Conservation (phyloP, 2,888 invertebrate species). For the Trissolcus japonicus region DNA sequence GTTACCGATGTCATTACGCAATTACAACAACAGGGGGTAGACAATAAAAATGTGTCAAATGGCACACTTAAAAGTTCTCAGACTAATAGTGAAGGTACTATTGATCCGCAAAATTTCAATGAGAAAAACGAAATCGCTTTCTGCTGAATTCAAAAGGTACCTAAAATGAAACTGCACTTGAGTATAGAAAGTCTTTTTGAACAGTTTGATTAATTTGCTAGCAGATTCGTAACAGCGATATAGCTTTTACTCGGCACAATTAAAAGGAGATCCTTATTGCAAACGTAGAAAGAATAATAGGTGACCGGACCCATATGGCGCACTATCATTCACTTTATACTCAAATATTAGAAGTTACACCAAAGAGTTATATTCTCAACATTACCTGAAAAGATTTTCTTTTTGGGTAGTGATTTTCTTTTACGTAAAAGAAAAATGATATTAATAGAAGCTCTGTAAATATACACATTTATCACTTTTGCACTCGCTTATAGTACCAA, state of each 20-base stretch:
- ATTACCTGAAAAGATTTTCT: no score
- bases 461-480: slow-evolving; percentile 24
- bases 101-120: slow-evolving; percentile 35
- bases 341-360: no score
- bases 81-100: slow-evolving; percentile 6
- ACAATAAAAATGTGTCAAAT: not conserved
- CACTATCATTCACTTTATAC: no score
- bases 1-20: no score
- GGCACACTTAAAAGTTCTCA: slow-evolving; percentile 4
- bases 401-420: no score
- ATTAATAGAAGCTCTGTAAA: slow-evolving; percentile 29
- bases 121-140: slow-evolving; percentile 35
- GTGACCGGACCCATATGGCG: not conserved
- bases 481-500: slow-evolving; percentile 1
- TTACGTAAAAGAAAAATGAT: slow-evolving; percentile 36
- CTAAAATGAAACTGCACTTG: slow-evolving; percentile 35
- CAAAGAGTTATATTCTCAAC: no score
- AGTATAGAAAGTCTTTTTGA: slow-evolving; percentile 17
- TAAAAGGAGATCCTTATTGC: slow-evolving; percentile 18
- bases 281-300: not conserved
- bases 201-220: slow-evolving; percentile 32
- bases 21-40: no score
- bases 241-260: slow-evolving; percentile 23
- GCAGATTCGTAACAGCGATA: slow-evolving; percentile 23
- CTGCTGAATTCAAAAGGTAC: slow-evolving; percentile 32